Evolutionary conservation across 1,140 invertebrate species (phyloP).

Genomic region (Platyscapa corneri): DNA sequence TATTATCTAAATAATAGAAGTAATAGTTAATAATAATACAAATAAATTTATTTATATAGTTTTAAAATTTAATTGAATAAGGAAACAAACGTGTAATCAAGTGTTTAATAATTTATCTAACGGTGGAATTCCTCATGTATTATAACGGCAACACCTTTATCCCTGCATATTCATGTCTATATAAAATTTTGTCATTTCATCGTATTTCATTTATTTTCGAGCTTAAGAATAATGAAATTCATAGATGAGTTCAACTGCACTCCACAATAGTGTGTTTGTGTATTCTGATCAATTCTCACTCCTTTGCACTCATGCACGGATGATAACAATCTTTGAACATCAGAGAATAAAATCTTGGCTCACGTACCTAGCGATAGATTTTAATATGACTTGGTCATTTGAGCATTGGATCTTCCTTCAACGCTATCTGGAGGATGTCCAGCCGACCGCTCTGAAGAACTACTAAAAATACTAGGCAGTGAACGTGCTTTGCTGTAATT

Average conservation of each 20-base stretch:
- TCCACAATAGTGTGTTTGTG: neutral
- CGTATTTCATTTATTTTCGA: too few relatives aligned
- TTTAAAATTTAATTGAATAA: too few relatives aligned
- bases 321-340: too few relatives aligned
- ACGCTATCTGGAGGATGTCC: slow-evolving; percentile 60
- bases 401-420: slow-evolving; percentile 51
- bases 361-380: slow-evolving; percentile 54
- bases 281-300: neutral
- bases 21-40: too few relatives aligned
- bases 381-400: slow-evolving; percentile 58
- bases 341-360: slow-evolving; percentile 53
- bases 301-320: neutral
- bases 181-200: too few relatives aligned
- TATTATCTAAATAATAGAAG: too few relatives aligned
- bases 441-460: slow-evolving; percentile 48
- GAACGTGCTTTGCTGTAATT: slow-evolving; percentile 67
- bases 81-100: too few relatives aligned
- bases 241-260: neutral
- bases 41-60: too few relatives aligned
- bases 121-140: too few relatives aligned
- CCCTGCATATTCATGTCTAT: too few relatives aligned
- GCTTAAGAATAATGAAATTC: slow-evolving; percentile 34
- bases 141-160: too few relatives aligned
- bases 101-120: too few relatives aligned
- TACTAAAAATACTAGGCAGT: slow-evolving; percentile 56